These are phyloP conservation scores for Xestia sexstrigata DNA, from an alignment of 2,888 invertebrate genomes.

Conservation along the genomic window DNA sequence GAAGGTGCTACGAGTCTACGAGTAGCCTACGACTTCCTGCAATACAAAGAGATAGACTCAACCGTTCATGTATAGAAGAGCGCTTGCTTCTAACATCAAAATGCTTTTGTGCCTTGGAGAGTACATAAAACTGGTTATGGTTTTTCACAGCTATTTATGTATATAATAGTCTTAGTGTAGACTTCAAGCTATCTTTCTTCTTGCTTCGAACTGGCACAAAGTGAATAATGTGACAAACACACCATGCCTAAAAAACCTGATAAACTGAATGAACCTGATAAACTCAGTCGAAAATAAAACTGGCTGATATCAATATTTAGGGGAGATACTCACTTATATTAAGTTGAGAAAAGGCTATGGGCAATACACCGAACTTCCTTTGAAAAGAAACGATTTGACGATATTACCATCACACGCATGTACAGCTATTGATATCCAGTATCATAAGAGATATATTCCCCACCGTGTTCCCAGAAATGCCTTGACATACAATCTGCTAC, in stretches of 20 bases:
- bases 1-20: constrained; percentile 33
- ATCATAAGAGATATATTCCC: constrained; percentile 50
- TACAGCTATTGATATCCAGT: constrained; percentile 50
- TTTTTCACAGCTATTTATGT: neutral
- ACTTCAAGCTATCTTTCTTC: neutral
- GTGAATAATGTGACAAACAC: neutral
- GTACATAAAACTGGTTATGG: neutral
- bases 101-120: neutral
- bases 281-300: neutral
- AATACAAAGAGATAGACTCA: neutral
- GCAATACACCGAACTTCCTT: constrained; percentile 6
- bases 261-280: too few relatives aligned
- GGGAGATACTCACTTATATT: neutral
- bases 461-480: constrained; percentile 22
- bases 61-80: constrained; percentile 1
- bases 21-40: constrained; percentile 18
- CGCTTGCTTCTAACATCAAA: neutral
- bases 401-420: constrained; percentile 29
- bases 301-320: neutral
- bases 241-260: too few relatives aligned
- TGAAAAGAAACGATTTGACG: constrained; percentile 34
- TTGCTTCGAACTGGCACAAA: neutral
- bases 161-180: neutral
- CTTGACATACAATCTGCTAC: constrained; percentile 34
- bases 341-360: neutral